Evolutionary conservation across 2,888 invertebrate genomes (phyloP).

Genomic region (Dorcus parallelipipedus): DNA sequence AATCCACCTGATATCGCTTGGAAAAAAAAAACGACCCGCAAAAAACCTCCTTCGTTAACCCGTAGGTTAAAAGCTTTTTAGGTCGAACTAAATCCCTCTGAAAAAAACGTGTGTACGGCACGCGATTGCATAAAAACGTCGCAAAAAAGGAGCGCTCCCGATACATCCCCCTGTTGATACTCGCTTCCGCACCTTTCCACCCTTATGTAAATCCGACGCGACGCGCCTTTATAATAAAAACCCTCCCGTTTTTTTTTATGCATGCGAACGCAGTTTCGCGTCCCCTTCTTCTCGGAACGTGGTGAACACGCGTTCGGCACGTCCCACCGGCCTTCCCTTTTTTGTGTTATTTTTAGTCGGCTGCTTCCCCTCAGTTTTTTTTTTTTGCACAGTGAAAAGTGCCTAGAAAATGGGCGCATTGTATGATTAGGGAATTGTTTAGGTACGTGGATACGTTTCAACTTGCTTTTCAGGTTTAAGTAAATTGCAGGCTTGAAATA

Average conservation of each 20-base stretch:
- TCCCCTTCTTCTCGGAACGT: constrained; percentile 26
- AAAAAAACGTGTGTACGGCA: neutral
- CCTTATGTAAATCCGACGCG: constrained; percentile 25
- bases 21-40: constrained; percentile 3
- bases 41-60: neutral
- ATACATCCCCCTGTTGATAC: constrained; percentile 13
- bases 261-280: constrained; percentile 19
- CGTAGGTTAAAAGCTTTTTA: constrained; percentile 3
- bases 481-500: too few species aligned
- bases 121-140: too few species aligned
- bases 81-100: constrained; percentile 10
- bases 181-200: constrained; percentile 16
- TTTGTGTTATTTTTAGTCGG: constrained; percentile 32
- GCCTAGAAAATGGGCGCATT: constrained; percentile 28
- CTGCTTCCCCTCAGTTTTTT: constrained; percentile 27
- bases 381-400: constrained; percentile 20
- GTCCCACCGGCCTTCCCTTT: constrained; percentile 28
- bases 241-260: constrained; percentile 24
- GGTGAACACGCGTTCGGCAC: constrained; percentile 30
- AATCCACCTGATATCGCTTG: neutral
- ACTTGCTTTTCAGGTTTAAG: too few species aligned
- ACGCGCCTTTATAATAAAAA: constrained; percentile 21
- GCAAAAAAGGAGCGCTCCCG: constrained; percentile 1
- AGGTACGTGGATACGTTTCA: too few species aligned
- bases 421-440: constrained; percentile 3